These are phyloP conservation scores for Gasterosteus nipponicus DNA, from an alignment of 2,113 vertebrate genomes.

Conservation along the genomic window DNA sequence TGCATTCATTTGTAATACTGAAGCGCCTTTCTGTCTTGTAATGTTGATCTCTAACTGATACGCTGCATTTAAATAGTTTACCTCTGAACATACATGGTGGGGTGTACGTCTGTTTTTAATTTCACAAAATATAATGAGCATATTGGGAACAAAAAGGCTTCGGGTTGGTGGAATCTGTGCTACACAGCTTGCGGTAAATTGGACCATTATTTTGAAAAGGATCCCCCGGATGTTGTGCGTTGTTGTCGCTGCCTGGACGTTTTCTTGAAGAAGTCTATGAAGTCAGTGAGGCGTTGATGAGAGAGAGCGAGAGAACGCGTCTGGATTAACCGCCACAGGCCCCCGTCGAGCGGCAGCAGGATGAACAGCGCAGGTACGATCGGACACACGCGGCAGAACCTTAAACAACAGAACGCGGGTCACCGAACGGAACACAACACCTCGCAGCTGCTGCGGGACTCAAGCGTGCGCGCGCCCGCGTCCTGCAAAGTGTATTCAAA, in stretches of 20 bases:
- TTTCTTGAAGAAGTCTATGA: too few relatives aligned
- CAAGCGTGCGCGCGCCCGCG: too few relatives aligned
- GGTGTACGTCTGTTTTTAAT: background rate
- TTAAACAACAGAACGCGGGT: background rate
- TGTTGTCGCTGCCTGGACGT: too few relatives aligned
- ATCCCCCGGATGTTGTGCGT: background rate
- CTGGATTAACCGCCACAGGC: rapidly evolving
- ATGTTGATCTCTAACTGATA: background rate
- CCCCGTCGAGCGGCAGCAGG: background rate
- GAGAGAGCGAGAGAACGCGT: too few relatives aligned
- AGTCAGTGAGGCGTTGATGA: background rate
- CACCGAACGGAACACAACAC: background rate
- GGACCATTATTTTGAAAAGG: slow-evolving; percentile 24
- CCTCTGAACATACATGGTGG: background rate
- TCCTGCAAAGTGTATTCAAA: background rate
- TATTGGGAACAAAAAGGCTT: background rate
- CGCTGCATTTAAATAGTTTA: background rate
- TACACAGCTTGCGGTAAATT: background rate
- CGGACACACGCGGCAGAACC: background rate
- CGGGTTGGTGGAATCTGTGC: too few relatives aligned
- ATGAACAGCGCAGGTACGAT: slow-evolving; percentile 60
- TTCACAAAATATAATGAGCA: background rate
- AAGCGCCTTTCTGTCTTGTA: background rate
- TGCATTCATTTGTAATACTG: background rate
- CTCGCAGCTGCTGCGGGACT: background rate